phyloP scores from a whole-genome alignment of 2,113 vertebrate genomes.

The Phaethon lepturus region DNA sequence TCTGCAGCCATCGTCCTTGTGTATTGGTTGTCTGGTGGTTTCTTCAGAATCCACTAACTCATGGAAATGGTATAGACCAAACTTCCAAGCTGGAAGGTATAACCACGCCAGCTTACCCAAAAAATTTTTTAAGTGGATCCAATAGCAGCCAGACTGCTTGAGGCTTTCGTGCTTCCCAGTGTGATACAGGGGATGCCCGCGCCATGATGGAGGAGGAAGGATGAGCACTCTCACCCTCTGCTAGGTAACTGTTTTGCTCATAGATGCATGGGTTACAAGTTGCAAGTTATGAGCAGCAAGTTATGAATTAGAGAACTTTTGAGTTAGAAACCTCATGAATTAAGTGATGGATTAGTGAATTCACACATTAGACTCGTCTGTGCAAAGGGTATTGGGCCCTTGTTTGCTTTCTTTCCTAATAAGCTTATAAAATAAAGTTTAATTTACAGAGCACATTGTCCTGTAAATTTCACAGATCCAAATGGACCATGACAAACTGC shows the following conservation, averaged over 20 bases:
- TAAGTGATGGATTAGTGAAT: background rate
- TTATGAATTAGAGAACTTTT: too few species aligned
- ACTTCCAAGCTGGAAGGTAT: background rate
- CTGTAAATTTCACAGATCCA: background rate
- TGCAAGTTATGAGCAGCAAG: too few species aligned
- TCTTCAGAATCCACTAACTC: background rate
- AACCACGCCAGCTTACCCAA: background rate
- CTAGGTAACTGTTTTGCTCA: too few species aligned
- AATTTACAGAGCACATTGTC: background rate
- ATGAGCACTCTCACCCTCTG: too few species aligned
- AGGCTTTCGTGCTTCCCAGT: background rate
- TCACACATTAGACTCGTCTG: background rate
- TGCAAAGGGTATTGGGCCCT: background rate
- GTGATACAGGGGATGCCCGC: accelerated
- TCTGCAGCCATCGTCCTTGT: background rate
- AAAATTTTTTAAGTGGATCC: background rate
- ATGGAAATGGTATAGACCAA: background rate
- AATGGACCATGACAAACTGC: background rate
- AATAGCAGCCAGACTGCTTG: background rate
- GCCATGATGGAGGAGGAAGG: background rate
- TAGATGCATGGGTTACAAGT: too few species aligned
- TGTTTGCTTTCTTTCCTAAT: background rate
- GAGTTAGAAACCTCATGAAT: too few species aligned
- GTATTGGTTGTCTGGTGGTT: background rate
- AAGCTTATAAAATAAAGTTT: background rate